These are phyloP conservation scores for Myxocyprinus asiaticus DNA, from an alignment of 2,113 vertebrate species.

Conservation along the genomic window DNA sequence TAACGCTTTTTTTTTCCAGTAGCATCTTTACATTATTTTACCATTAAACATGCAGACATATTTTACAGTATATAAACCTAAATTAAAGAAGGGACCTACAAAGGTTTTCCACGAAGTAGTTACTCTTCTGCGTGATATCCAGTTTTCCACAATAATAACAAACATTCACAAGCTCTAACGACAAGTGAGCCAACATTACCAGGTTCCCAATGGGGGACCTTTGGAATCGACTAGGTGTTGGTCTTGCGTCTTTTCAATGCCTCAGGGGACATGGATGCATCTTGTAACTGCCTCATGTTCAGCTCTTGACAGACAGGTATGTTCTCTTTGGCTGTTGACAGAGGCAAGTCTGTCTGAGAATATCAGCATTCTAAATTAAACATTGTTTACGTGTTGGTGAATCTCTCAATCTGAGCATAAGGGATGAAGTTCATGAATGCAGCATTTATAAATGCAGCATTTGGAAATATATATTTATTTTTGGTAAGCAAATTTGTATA, in stretches of 20 bases:
- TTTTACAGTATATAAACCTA: too few species aligned
- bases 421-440: neutral
- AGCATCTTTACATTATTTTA: too few species aligned
- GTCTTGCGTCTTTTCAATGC: neutral
- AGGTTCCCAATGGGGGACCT: neutral
- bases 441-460: constrained; percentile 19
- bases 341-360: constrained; percentile 15
- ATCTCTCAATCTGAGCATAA: constrained; percentile 3
- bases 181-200: neutral
- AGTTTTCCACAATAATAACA: neutral
- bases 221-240: neutral
- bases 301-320: constrained; percentile 14
- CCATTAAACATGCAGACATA: too few species aligned
- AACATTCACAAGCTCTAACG: neutral
- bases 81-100: too few species aligned
- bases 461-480: neutral
- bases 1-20: too few species aligned
- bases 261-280: neutral
- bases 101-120: neutral
- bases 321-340: constrained; percentile 9
- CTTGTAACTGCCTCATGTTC: constrained; percentile 11
- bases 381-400: constrained; percentile 5
- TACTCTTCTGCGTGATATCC: neutral
- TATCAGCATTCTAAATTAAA: constrained; percentile 22
- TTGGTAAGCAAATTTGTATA: too few species aligned